phyloP scores from a whole-genome alignment of 2,113 vertebrate species.

The Pseudonaja textilis region DNA sequence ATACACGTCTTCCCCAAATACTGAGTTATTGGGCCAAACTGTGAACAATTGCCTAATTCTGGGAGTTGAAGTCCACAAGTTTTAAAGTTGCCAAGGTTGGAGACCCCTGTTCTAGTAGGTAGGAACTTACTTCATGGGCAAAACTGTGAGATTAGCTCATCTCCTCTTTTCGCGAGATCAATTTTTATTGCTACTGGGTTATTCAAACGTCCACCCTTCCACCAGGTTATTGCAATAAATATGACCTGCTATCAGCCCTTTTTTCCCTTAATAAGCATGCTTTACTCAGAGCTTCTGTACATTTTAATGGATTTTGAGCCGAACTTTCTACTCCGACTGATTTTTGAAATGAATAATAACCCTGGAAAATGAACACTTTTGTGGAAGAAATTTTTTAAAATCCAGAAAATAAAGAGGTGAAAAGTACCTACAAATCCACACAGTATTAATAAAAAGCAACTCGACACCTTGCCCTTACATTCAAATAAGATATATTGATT shows the following conservation, averaged over 20 bases:
- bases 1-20: neutral
- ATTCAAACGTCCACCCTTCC: neutral
- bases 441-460: neutral
- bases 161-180: neutral
- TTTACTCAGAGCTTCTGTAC: neutral
- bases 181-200: neutral
- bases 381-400: constrained; percentile 21
- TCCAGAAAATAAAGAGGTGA: neutral
- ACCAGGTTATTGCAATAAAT: neutral
- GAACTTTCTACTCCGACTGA: neutral
- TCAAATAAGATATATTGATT: neutral
- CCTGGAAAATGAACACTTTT: constrained; percentile 27
- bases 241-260: neutral
- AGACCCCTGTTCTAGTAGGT: neutral
- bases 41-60: neutral
- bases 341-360: constrained; percentile 17
- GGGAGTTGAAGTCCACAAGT: neutral
- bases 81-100: neutral
- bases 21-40: neutral
- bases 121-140: neutral
- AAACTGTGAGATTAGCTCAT: neutral
- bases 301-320: neutral
- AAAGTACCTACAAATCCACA: neutral
- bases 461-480: neutral
- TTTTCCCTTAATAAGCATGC: neutral